phyloP scores from a whole-genome alignment of 2,888 invertebrate species.

The Blastobasis lacticolella region DNA sequence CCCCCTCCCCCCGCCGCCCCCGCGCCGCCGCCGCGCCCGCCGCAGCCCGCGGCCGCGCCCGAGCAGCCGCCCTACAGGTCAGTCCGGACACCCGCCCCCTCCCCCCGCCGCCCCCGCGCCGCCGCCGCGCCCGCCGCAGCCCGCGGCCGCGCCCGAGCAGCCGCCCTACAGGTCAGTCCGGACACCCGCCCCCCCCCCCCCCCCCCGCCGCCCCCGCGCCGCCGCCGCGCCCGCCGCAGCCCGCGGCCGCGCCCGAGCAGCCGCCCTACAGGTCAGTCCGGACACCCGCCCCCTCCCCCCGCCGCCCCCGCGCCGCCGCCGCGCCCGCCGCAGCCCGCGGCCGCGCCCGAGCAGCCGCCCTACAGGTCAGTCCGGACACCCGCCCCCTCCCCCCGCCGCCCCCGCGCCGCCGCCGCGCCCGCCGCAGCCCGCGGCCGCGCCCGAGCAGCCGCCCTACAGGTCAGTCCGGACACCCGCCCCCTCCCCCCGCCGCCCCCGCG shows the following conservation, averaged over 20 bases:
- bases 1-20: constrained; percentile 26
- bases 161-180: constrained; percentile 18
- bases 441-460: no score
- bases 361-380: background rate
- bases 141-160: constrained; percentile 22
- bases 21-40: constrained; percentile 25
- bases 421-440: no score
- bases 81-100: constrained; percentile 20
- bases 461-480: constrained; percentile 7
- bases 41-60: constrained; percentile 27
- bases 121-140: constrained; percentile 24
- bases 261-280: background rate
- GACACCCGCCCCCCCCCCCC: constrained; percentile 17
- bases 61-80: constrained; percentile 22
- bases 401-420: constrained; percentile 3
- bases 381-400: constrained; percentile 14
- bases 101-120: constrained; percentile 29
- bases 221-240: background rate
- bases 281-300: constrained; percentile 14
- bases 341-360: no score
- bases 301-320: constrained; percentile 7
- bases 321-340: background rate
- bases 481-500: constrained; percentile 14
- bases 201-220: constrained; percentile 12
- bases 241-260: no score